Evolutionary conservation across 2,888 invertebrate genomes (phyloP).

Genomic region (Leucoma salicis): DNA sequence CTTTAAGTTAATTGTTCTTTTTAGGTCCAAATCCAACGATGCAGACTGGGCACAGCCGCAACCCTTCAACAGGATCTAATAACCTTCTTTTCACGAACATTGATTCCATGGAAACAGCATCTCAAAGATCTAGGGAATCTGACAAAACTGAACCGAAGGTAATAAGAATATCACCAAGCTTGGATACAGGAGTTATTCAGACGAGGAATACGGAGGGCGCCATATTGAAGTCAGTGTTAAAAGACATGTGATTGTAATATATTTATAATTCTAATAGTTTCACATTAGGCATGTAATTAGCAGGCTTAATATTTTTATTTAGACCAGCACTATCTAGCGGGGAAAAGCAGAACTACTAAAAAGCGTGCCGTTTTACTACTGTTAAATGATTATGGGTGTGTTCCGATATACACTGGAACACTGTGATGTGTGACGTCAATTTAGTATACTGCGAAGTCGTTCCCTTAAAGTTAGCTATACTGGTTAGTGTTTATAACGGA

Average conservation of each 20-base stretch:
- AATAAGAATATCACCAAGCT: constrained; percentile 26
- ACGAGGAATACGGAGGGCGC: constrained; percentile 73
- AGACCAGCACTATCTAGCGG: too few species aligned
- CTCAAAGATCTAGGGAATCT: constrained; percentile 56
- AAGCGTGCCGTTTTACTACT: too few species aligned
- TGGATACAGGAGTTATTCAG: constrained; percentile 72
- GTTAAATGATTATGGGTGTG: too few species aligned
- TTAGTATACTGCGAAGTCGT: too few species aligned
- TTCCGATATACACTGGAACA: too few species aligned
- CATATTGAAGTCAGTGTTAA: constrained; percentile 71
- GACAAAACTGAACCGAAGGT: constrained; percentile 38
- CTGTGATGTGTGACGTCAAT: too few species aligned
- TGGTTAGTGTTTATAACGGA: too few species aligned
- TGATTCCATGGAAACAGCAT: constrained; percentile 56
- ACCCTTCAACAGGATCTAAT: constrained; percentile 66
- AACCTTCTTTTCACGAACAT: constrained; percentile 67
- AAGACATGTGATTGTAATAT: constrained; percentile 58
- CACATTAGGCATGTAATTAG: constrained; percentile 2
- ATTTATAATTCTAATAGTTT: neutral
- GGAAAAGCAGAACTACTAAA: too few species aligned
- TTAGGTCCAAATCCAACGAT: constrained; percentile 49
- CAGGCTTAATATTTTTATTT: too few species aligned
- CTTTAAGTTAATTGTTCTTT: constrained; percentile 7
- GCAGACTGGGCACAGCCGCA: constrained; percentile 52
- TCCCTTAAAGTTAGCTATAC: too few species aligned